Conservation (phyloP, 2,797 vertebrate species). For the Podargus strigoides region DNA sequence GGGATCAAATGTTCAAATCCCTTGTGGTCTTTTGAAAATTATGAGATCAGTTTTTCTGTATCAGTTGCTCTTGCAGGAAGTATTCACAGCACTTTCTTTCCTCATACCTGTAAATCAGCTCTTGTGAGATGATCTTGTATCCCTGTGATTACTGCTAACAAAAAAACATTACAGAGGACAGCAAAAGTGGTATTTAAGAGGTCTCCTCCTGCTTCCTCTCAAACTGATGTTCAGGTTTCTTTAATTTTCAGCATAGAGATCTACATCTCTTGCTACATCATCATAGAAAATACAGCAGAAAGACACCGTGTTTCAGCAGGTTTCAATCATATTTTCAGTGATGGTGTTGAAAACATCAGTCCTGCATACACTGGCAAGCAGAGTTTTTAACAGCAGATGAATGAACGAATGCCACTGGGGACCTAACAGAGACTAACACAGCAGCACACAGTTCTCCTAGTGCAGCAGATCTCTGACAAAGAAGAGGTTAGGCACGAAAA, state of each 20-base stretch:
- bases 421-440: background rate
- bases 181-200: background rate
- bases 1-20: background rate
- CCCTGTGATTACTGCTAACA: background rate
- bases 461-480: background rate
- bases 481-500: background rate
- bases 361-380: background rate
- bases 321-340: background rate
- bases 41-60: background rate
- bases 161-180: background rate
- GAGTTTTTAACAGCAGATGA: background rate
- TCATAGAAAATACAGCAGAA: background rate
- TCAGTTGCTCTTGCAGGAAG: background rate
- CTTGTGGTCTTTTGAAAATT: background rate
- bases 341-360: background rate
- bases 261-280: background rate
- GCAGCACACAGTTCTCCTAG: background rate
- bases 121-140: background rate
- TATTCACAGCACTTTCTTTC: background rate
- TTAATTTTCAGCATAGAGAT: background rate
- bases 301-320: background rate
- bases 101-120: background rate
- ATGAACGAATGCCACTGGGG: background rate
- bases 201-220: background rate
- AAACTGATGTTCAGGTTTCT: background rate